phyloP scores from a whole-genome alignment of 2,113 vertebrate genomes.

The Montifringilla adamsi region DNA sequence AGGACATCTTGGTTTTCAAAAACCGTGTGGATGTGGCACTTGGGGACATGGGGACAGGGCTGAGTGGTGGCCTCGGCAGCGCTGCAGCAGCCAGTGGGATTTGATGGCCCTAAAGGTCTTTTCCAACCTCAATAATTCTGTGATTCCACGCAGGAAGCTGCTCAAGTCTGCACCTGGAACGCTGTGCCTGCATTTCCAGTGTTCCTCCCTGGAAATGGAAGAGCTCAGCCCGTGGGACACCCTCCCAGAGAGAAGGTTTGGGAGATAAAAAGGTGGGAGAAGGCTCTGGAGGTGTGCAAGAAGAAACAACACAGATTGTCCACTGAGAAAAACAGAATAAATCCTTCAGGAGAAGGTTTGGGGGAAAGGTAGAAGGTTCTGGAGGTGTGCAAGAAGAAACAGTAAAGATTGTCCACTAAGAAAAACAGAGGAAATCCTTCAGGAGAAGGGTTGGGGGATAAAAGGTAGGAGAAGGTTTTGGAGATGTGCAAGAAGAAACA shows the following conservation, averaged over 20 bases:
- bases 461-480: background rate
- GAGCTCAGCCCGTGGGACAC: background rate
- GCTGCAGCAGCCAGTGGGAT: background rate
- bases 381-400: background rate
- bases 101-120: background rate
- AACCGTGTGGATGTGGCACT: accelerated
- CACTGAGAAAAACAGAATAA: background rate
- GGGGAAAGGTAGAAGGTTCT: background rate
- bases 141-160: background rate
- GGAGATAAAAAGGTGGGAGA: background rate
- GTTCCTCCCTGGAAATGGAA: background rate
- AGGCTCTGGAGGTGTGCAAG: background rate
- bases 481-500: background rate
- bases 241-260: background rate
- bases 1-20: background rate
- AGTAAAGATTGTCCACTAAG: background rate
- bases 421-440: background rate
- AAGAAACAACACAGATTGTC: background rate
- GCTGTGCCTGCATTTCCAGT: background rate
- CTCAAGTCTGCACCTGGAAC: background rate
- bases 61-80: background rate
- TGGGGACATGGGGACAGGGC: background rate
- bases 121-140: background rate
- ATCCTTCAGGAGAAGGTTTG: background rate
- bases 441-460: background rate